Evolutionary conservation across 2,113 vertebrate species (phyloP), one percentile per base, ranked within the genome.

Genomic region (Paracanthobrama guichenoti): DNA sequence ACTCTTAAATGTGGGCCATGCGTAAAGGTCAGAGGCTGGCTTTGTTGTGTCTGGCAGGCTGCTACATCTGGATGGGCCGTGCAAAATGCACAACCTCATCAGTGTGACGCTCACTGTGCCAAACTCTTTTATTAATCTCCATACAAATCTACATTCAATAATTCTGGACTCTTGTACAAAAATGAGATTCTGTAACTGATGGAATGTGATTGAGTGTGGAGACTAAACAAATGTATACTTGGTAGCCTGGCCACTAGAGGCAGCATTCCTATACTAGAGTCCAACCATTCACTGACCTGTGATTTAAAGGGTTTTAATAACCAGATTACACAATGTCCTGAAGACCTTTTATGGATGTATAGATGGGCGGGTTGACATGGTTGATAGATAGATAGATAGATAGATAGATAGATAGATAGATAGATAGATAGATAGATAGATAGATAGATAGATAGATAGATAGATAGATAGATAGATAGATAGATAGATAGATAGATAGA

Each of bases 21-120:
- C 89, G 86, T 88, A 86, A 93, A 92, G 92, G 92, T 92, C 93
- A 93, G 88, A 71, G 89, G 86, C 88, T 85, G 71, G 26, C 79
- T 60, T 89, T 93, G 83, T 90, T 90, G 86, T 86, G 92, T 90
- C 88, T 90, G 89, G 89, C 85, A 90, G 72, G 35, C 87, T 88
- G 88, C 89, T 90, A 88, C 92, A 92, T 91, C 87, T 90, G 92
- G 91, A 91, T 93, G 84, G 88, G 87, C 50, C 16, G 3, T 88
- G 86, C 90, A 87, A 53, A 92, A 90, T 89, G 90, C 88, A 83
- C 44, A 3, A 77, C 83, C 91, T 75, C 57, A 57, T 50, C 20
- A 39, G 80, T 84, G 91, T 87, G 84, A 84, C 92, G 80, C 91
- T 26, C 67, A 18, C 20, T n/a, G 14, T 39, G 14, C 57, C 35